A percentile compares a stretch with the other conserved stretches of the same genome.
Evolutionary conservation across 2,113 vertebrate genomes (phyloP).

Genomic region (Trachemys scripta): DNA sequence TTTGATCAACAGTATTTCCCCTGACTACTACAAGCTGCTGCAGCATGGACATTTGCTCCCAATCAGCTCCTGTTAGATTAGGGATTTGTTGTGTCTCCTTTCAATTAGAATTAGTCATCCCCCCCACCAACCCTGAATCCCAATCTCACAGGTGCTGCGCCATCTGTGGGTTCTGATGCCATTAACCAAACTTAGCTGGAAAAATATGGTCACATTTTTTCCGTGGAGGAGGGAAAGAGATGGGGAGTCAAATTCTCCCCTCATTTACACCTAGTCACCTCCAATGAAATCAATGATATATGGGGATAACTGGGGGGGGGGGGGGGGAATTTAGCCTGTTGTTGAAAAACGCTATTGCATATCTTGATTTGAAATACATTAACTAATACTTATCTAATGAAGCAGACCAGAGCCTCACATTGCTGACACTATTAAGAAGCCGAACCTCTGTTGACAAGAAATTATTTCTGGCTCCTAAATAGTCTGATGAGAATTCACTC

Average conservation of each 20-base stretch:
- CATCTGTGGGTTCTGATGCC: slow-evolving; percentile 56
- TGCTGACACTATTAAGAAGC: neutral
- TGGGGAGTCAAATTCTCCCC: neutral
- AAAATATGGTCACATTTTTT: neutral
- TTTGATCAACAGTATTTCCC: neutral
- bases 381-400: neutral
- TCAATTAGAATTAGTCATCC: slow-evolving; percentile 50
- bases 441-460: neutral
- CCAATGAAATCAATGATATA: neutral
- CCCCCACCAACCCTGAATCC: neutral
- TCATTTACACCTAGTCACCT: neutral
- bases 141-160: slow-evolving; percentile 27
- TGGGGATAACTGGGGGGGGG: accelerated
- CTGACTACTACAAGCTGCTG: slow-evolving; percentile 40
- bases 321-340: neutral
- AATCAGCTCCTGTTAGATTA: slow-evolving; percentile 56
- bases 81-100: slow-evolving; percentile 49
- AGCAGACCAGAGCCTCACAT: neutral
- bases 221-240: neutral
- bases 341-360: neutral
- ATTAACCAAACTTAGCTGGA: slow-evolving; percentile 32
- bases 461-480: neutral
- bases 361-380: neutral
- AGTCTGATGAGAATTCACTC: neutral
- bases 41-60: slow-evolving; percentile 33